phyloP scores from a whole-genome alignment of 2,888 invertebrate species.

The Drosophila vallismaia region DNA sequence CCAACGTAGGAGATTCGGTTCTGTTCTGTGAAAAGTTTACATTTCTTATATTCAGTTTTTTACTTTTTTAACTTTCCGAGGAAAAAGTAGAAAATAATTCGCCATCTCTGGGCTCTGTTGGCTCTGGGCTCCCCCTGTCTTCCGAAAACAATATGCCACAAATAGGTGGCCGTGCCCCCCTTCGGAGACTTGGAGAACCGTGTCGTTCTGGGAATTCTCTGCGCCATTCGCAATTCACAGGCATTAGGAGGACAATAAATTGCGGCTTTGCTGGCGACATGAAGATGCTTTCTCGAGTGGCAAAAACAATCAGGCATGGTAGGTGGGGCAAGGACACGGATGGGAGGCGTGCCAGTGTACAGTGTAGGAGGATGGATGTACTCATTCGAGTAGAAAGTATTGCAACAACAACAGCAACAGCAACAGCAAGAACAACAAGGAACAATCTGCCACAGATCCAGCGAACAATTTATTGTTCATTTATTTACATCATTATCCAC shows the following conservation, averaged over 20 bases:
- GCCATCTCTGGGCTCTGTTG: neutral
- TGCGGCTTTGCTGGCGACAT: constrained; percentile 42
- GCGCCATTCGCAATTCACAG: constrained; percentile 10
- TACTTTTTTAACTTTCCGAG: neutral
- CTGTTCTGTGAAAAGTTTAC: neutral
- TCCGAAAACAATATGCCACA: constrained; percentile 6
- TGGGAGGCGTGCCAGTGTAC: neutral
- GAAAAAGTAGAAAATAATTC: neutral
- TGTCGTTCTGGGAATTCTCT: constrained; percentile 18
- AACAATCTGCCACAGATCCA: constrained; percentile 35
- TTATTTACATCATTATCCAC: constrained; percentile 38
- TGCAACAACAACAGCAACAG: no score
- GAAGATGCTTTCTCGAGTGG: constrained; percentile 45
- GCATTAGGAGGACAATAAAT: constrained; percentile 38
- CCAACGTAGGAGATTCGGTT: neutral
- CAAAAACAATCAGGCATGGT: constrained; percentile 34
- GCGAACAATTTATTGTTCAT: constrained; percentile 52
- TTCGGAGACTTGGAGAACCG: neutral
- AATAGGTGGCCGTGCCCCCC: neutral
- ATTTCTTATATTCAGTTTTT: neutral
- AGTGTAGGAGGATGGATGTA: constrained; percentile 1
- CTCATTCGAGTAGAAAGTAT: constrained; percentile 25
- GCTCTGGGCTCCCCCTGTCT: no score
- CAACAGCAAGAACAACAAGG: no score
- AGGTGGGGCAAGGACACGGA: no score